phyloP scores from a whole-genome alignment of 2,797 vertebrate genomes.

The Taenioides sp. region DNA sequence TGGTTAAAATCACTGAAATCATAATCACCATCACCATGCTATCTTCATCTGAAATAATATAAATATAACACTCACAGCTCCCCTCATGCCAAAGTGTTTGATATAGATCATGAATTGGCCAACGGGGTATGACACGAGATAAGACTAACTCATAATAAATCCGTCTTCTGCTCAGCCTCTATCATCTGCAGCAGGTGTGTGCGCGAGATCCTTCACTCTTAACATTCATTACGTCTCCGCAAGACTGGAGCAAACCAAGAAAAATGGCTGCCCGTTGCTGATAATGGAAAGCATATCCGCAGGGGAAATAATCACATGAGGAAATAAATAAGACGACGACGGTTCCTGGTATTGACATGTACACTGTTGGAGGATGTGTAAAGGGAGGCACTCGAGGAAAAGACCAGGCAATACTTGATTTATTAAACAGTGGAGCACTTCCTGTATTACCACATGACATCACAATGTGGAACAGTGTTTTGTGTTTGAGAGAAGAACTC shows the following conservation, averaged over 20 bases:
- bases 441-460: too few species aligned
- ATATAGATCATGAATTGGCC: constrained; percentile 21
- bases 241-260: constrained; percentile 48
- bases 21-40: constrained; percentile 10
- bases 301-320: constrained; percentile 46
- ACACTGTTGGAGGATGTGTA: constrained; percentile 49
- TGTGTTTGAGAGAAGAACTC: too few species aligned
- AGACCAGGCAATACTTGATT: constrained; percentile 48
- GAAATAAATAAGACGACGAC: constrained; percentile 49
- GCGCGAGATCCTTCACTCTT: constrained; percentile 25
- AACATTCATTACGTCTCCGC: constrained; percentile 47
- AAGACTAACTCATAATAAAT: constrained; percentile 22
- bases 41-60: constrained; percentile 9
- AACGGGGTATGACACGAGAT: background rate
- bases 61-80: background rate
- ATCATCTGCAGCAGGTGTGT: constrained; percentile 57
- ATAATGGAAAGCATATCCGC: constrained; percentile 41
- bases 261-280: constrained; percentile 40
- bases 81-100: constrained; percentile 1
- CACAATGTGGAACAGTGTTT: too few species aligned
- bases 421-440: constrained; percentile 21
- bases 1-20: constrained; percentile 5
- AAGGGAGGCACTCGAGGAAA: constrained; percentile 28
- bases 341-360: constrained; percentile 49
- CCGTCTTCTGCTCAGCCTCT: constrained; percentile 30